Base-by-base conservation (phyloP, 2,888 invertebrate genomes). In the Drosophila phalerata region DNA sequence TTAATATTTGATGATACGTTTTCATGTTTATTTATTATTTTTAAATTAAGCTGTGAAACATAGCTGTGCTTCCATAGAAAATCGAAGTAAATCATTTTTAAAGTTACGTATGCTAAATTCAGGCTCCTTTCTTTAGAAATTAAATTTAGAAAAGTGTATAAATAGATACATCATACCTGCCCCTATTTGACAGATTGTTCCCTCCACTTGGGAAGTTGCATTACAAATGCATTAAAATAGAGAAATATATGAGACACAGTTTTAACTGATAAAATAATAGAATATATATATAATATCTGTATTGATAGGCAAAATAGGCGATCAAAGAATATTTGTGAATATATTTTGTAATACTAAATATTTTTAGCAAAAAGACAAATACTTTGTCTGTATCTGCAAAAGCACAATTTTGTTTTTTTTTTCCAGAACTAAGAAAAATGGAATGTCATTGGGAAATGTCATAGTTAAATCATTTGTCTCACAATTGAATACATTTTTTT, bases 391-490 rank as follows among this genome's bases (percentile, higher is more conserved):
- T 40, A 42, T 47, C 43, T 28, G 57, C 22, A 52, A 70, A 19
- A n/a, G 40, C 10, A 34, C 13, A 68, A 43, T 58, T 60, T 67
- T 53, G n/a, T 40, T 43, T 37, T 11, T 19, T 49, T 40, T 25
- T 69, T 52, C 60, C 70, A 68, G 52, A 28, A 37, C 2, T 22
- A 34, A 52, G 25, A 40, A 42, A 65, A 38, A 73, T 56, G 15
- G 69, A 64, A 43, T 74, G 75, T 65, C 69, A 60, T 55, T 32
- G 40, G 17, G 49, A 74, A 81, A 56, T 40, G 40, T 37, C 40
- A 85, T 47, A 70, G 53, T 45, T 53, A 73, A 68, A 70, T 64
- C 81, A 76, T 83, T 85, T 82, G 80, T 82, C 83, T 76, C 22
- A 22, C 66, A 45, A 28, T 10, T 22, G 28, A 69, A 61, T 61